Percentiles rank a stretch among this genome's conserved stretches.
Conservation (phyloP, 1,140 invertebrate species). For the Phocides pigmalion region DNA sequence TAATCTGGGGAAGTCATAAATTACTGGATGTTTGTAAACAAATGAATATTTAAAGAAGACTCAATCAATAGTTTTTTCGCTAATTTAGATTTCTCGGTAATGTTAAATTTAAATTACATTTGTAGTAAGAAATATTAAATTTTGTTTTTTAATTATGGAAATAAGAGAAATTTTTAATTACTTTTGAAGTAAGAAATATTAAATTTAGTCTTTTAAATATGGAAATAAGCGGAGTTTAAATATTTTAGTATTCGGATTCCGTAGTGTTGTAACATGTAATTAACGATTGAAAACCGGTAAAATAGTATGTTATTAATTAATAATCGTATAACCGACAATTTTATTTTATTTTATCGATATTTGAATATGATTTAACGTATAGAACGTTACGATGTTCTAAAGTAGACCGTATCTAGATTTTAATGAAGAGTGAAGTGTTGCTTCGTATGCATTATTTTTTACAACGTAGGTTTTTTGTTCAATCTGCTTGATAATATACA, state of each 20-base stretch:
- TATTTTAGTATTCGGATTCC: constrained; percentile 14
- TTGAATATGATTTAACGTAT: too few species aligned
- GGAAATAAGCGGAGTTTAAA: not conserved
- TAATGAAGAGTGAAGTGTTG: too few species aligned
- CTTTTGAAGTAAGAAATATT: not conserved
- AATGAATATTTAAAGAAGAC: too few species aligned
- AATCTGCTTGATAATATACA: too few species aligned
- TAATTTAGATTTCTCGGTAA: not conserved
- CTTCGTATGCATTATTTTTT: too few species aligned
- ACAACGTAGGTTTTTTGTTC: too few species aligned
- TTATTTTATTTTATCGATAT: not conserved
- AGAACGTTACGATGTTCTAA: too few species aligned
- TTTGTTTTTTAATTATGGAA: not conserved
- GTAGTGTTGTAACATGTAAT: not conserved
- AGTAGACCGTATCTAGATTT: too few species aligned
- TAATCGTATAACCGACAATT: not conserved
- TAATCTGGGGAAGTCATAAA: not conserved
- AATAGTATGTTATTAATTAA: not conserved
- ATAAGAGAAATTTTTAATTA: not conserved
- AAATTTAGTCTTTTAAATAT: not conserved
- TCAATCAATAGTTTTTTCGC: too few species aligned
- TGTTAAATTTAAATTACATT: not conserved
- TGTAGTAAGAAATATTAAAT: not conserved
- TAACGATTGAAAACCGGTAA: not conserved
- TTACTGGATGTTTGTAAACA: constrained; percentile 7